Evolutionary conservation across 2,888 invertebrate species (phyloP).

Genomic region (Bimastos eiseni): DNA sequence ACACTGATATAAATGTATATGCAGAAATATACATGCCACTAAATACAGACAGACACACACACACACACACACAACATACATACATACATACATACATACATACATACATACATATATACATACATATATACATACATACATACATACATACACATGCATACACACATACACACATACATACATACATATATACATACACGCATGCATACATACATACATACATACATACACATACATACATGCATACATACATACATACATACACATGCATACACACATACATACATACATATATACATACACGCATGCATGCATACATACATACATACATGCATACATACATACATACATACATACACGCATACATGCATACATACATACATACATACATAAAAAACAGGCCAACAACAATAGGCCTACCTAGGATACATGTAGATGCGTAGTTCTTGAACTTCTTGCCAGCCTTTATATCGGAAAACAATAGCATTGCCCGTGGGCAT

Average conservation of each 20-base stretch:
- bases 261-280: no score
- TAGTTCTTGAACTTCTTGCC: background rate
- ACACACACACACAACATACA: background rate
- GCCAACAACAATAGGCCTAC: no score
- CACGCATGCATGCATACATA: no score
- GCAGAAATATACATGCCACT: no score
- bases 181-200: background rate
- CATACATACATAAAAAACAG: background rate
- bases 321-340: no score
- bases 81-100: background rate
- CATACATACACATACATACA: background rate
- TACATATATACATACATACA: no score
- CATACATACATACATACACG: no score
- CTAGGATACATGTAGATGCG: background rate
- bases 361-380: background rate
- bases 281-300: no score
- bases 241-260: no score
- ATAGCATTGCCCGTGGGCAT: background rate
- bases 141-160: no score
- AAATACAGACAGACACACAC: background rate
- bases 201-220: background rate
- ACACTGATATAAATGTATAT: no score
- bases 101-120: background rate
- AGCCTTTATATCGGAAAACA: background rate
- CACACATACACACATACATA: background rate